Conservation (phyloP, 30 jellyfish, hydroid and myxozoan genomes). For the Haliclystus octoradiatus region DNA sequence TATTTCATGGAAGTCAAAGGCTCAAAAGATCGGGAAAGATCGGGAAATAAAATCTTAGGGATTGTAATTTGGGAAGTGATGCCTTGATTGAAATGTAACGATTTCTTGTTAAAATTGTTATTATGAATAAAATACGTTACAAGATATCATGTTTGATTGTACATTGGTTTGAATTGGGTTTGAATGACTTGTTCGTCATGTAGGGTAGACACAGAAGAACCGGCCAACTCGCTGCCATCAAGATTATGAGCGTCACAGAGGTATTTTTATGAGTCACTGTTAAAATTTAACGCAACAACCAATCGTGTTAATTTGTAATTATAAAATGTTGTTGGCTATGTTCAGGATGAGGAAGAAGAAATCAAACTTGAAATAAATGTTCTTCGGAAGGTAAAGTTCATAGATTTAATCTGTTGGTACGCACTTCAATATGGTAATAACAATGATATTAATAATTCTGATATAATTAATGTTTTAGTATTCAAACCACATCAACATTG, state of each 20-base stretch:
- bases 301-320: neutral
- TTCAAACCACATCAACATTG: slow-evolving; percentile 83
- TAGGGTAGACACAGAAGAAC: slow-evolving; percentile 94
- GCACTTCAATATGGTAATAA: too few relatives aligned
- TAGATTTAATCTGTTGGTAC: too few relatives aligned
- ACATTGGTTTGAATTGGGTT: neutral
- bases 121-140: too few relatives aligned
- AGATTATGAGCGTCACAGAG: slow-evolving; percentile 95
- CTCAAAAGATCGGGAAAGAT: too few relatives aligned
- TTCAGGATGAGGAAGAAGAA: slow-evolving; percentile 95
- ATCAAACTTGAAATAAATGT: slow-evolving; percentile 90
- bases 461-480: slow-evolving; percentile 12
- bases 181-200: neutral
- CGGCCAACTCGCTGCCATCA: slow-evolving; percentile 97
- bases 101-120: too few relatives aligned
- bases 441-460: neutral
- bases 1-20: too few relatives aligned
- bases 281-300: neutral
- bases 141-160: neutral
- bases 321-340: neutral
- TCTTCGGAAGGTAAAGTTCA: slow-evolving; percentile 52
- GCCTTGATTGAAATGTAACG: too few relatives aligned
- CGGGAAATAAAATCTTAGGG: too few relatives aligned
- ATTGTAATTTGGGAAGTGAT: too few relatives aligned
- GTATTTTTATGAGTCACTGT: slow-evolving; percentile 10